Evolutionary conservation across 2,797 vertebrate species (phyloP), one percentile per base, ranked within the genome.

Genomic region (Rhinoraja longicauda): DNA sequence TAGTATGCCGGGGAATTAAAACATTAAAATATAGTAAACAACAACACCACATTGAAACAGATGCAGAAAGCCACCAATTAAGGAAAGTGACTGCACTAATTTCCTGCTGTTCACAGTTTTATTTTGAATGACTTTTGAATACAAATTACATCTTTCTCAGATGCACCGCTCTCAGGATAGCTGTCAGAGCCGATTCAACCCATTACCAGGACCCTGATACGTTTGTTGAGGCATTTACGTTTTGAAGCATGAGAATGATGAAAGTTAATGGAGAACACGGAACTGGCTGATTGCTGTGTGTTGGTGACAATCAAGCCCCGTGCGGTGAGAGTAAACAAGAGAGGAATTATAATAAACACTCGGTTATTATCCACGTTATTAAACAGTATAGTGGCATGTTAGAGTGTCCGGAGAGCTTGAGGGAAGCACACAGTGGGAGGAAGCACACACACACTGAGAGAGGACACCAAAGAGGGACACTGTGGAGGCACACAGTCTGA

Each of bases 41-140:
- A 88, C 64, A 67, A 67, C 64, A 88, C 62, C 64, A 88, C 62
- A 29, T 32, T 67, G n/a, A n/a, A 88, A 64, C 36, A 26, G 6
- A 88, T 88, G 84, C 84, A 88, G n/a, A 36, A 64, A 67, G n/a
- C 26, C 32, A 88, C 59, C n/a, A 88, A 88, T 88, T 88, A 67
- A 67, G 21, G 59, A 4, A 67, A 67, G 36, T 19, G 17, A 21
- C 59, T 36, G 59, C n/a, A 67, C 84, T 15, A 21, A 62, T 67
- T 64, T 64, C 59, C 84, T 36, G 59, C 84, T 88, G 84, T 88
- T 36, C 9, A 36, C 67, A 8, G n/a, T 21, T 21, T 24, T 64
- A 9, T 36, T 36, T 10, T 15, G 32, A 88, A 88, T 67, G 59
- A 36, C 29, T 82, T 36, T 67, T 67, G 7, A 32, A 36, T 53